These are phyloP conservation scores for Axis porcinus DNA, from an alignment of 2,113 vertebrate species.

Conservation along the genomic window DNA sequence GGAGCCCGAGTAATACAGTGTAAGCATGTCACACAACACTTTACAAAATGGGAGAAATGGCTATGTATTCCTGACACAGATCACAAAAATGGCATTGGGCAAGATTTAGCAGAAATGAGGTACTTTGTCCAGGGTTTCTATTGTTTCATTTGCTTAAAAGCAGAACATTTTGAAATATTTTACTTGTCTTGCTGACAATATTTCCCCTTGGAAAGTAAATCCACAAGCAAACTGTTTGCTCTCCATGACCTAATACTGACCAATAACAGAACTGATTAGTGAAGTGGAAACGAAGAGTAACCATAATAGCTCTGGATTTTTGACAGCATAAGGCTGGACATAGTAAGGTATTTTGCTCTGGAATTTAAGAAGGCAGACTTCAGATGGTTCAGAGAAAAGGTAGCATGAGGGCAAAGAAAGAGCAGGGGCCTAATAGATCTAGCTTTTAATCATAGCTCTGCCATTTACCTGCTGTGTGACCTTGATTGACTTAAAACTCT, in stretches of 20 bases:
- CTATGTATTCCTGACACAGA: background rate
- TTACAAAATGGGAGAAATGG: background rate
- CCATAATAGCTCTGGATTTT: background rate
- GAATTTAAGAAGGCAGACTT: background rate
- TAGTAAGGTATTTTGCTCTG: background rate
- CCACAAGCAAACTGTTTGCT: background rate
- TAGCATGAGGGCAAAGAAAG: background rate
- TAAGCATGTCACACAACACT: background rate
- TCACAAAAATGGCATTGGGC: background rate
- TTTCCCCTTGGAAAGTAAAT: background rate
- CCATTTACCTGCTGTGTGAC: background rate
- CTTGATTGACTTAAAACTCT: background rate
- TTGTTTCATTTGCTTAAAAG: constrained; percentile 3
- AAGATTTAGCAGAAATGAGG: background rate
- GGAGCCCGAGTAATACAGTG: background rate
- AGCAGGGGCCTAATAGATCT: background rate
- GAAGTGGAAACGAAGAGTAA: constrained; percentile 7
- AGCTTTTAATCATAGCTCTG: background rate
- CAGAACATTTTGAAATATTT: background rate
- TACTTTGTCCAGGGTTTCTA: background rate
- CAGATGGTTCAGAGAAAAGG: background rate
- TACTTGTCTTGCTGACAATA: background rate
- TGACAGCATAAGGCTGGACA: background rate
- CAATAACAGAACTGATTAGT: background rate
- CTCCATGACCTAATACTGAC: background rate